Evolutionary conservation across 2,113 vertebrate species (phyloP), one percentile per base, ranked within the genome.

Genomic region (Boulengeromyrus knoepffleri): DNA sequence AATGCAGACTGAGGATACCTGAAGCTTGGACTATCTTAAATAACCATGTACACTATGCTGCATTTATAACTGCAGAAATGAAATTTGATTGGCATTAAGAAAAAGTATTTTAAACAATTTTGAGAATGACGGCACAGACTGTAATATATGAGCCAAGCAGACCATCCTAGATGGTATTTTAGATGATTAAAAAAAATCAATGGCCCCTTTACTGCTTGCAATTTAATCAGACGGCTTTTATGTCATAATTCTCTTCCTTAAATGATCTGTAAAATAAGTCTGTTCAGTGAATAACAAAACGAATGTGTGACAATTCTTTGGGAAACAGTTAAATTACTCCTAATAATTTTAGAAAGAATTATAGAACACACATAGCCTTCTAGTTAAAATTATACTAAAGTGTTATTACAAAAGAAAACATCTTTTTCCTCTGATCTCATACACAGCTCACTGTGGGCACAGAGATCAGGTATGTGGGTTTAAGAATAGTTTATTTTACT

Each of bases 391-490:
- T 77, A 77, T 19, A 31, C 31, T 39, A 17, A 74, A 74, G 27
- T 39, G 70, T 39, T 39, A 39, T 39, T 77, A 77, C 36, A 77
- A 42, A 80, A 36, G 36, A 42, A 39, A 42, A 80, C 74, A 91
- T 91, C 90, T 91, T 93, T 94, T 45, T 92, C 93, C 92, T 95
- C 93, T 93, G 90, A 92, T 92, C 91, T 89, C 87, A 92, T 89
- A 89, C 74, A 90, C 58, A 90, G 88, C 91, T 92, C 90, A 91
- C 70, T 91, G 49, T 2, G 93, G 91, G 89, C 27, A 92, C 93
- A 94, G 93, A 94, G 93, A 93, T 94, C 88, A 93, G 93, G 92
- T 93, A 92, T 91, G 93, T 92, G 91, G 92, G 88, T 93, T 94
- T 91, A 24, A 89, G 24, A 87, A 50, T 50, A 92, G 91, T 94